Percentiles rank a stretch among this genome's conserved stretches.
Conservation (phyloP, 2,113 vertebrate species). For the Epinephelus moara region DNA sequence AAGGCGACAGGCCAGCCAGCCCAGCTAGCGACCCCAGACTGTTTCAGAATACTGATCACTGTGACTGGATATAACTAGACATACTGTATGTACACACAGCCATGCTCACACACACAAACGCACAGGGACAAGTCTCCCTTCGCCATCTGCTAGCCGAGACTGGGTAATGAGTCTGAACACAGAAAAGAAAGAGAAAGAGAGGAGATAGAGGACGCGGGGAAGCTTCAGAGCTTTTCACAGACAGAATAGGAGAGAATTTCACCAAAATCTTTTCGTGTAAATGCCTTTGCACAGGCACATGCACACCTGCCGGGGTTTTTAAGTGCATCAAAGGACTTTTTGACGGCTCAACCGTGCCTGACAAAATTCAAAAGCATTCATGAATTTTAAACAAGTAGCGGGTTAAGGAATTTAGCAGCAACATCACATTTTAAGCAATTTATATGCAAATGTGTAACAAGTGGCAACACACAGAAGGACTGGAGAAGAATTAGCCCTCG, state of each 20-base stretch:
- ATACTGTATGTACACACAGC: slow-evolving; percentile 26
- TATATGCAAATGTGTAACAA: slow-evolving; percentile 80
- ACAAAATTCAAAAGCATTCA: slow-evolving; percentile 66
- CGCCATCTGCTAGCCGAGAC: slow-evolving; percentile 43
- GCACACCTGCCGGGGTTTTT: slow-evolving; percentile 49
- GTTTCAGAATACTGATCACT: slow-evolving; percentile 50
- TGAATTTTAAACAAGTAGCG: slow-evolving; percentile 72
- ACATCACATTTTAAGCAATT: slow-evolving; percentile 75
- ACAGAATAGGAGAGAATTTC: slow-evolving; percentile 22
- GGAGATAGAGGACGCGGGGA: not conserved
- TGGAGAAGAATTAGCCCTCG: slow-evolving; percentile 55
- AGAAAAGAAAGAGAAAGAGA: slow-evolving; percentile 10
- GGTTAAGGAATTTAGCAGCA: slow-evolving; percentile 65
- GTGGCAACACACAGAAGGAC: slow-evolving; percentile 48
- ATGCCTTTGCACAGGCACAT: not conserved
- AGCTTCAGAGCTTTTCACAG: slow-evolving; percentile 32
- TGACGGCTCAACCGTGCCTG: slow-evolving; percentile 51
- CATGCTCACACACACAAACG: slow-evolving; percentile 1
- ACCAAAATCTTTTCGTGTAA: not conserved
- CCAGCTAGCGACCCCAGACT: slow-evolving; percentile 8
- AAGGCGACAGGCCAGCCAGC: slow-evolving; percentile 5
- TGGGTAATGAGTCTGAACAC: slow-evolving; percentile 44
- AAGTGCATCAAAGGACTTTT: slow-evolving; percentile 54
- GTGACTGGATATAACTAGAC: slow-evolving; percentile 31
- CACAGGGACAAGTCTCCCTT: slow-evolving; percentile 23